These are phyloP conservation scores for Picathartes gymnocephalus DNA, from an alignment of 2,113 vertebrate species.

Conservation along the genomic window DNA sequence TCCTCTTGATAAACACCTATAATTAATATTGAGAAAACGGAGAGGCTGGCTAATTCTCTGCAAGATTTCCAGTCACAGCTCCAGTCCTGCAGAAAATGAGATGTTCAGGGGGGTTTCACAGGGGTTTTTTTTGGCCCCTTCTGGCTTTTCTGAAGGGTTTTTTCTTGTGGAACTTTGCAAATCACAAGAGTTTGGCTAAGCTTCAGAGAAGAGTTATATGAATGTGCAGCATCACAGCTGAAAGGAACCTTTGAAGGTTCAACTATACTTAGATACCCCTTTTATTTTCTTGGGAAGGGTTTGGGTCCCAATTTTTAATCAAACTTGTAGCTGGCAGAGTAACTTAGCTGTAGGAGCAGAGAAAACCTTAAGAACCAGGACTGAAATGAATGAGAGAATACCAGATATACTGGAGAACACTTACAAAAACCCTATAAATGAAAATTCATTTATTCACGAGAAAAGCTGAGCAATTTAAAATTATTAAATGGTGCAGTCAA, in stretches of 20 bases:
- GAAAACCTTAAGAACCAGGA: background rate
- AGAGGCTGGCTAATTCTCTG: background rate
- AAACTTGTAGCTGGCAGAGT: background rate
- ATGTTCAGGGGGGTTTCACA: background rate
- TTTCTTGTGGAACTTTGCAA: background rate
- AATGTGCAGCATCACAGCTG: background rate
- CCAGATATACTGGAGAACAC: background rate
- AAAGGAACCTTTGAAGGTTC: background rate
- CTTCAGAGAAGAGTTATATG: background rate
- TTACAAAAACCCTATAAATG: background rate
- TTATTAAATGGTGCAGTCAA: background rate
- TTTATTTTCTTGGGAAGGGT: background rate
- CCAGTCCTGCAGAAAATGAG: background rate
- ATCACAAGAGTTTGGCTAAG: background rate
- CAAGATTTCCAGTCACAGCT: background rate
- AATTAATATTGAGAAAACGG: background rate
- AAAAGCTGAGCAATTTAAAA: background rate
- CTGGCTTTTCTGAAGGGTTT: background rate
- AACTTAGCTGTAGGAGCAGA: background rate
- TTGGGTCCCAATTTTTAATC: background rate
- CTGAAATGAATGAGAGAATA: background rate
- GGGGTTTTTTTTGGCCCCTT: accelerated
- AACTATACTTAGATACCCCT: background rate
- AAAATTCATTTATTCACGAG: background rate
- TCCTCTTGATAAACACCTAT: background rate